Conservation (phyloP, 2,113 vertebrate species). For the Sinocyclocheilus anophthalmus region DNA sequence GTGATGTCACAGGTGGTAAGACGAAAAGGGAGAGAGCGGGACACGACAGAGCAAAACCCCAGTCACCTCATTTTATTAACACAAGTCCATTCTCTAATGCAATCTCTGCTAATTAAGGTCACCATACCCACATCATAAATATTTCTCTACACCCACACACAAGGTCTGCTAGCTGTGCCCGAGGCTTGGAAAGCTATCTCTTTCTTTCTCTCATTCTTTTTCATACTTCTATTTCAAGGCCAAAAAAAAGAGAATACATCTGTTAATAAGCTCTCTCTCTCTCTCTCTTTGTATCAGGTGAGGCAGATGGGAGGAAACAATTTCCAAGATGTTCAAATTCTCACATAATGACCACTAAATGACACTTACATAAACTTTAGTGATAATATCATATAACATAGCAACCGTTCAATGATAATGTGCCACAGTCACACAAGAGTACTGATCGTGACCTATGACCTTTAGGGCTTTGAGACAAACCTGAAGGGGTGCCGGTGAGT, state of each 20-base stretch:
- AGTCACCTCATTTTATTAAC: conserved; percentile 34
- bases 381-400: not conserved
- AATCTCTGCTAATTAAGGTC: conserved; percentile 57
- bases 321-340: not conserved
- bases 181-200: not conserved
- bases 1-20: conserved; percentile 33
- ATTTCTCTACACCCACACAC: conserved; percentile 35
- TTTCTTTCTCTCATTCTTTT: not conserved
- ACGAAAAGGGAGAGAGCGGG: not conserved
- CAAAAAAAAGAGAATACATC: conserved; percentile 50
- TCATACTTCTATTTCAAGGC: not conserved
- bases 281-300: conserved; percentile 8
- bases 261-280: conserved; percentile 61
- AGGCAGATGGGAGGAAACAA: conserved; percentile 43
- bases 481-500: not conserved
- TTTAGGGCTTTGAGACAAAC: conserved; percentile 9
- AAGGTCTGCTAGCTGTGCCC: conserved; percentile 9
- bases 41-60: not conserved
- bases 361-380: not conserved
- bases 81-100: conserved; percentile 37
- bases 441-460: conserved; percentile 6
- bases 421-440: not conserved
- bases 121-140: conserved; percentile 51
- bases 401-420: not conserved
- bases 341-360: not conserved